Percentiles rank a stretch among this genome's conserved stretches.
Evolutionary conservation across 2,888 invertebrate genomes (phyloP).

Genomic region (Dasypogon diadema): DNA sequence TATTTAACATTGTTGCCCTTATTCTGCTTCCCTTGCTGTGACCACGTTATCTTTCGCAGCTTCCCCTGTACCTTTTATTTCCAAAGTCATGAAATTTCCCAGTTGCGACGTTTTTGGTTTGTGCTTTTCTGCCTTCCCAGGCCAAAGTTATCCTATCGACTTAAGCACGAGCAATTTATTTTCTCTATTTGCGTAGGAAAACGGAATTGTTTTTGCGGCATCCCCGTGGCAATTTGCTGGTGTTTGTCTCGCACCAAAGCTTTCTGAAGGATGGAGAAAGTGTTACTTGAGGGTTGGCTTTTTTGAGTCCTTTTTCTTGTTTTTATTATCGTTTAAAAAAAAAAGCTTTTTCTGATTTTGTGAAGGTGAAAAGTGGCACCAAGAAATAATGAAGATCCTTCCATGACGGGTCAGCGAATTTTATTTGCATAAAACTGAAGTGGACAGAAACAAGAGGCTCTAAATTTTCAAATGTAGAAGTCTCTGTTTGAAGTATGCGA

Average conservation of each 20-base stretch:
- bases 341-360: background rate
- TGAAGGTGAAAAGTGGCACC: background rate
- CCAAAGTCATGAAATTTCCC: slow-evolving; percentile 14
- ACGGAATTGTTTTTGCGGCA: slow-evolving; percentile 42
- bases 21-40: background rate
- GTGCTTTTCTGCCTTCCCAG: slow-evolving; percentile 14
- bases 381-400: slow-evolving; percentile 4
- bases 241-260: background rate
- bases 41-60: slow-evolving; percentile 14
- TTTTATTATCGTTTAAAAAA: slow-evolving; percentile 16
- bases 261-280: background rate
- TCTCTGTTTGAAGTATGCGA: background rate
- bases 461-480: background rate
- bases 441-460: background rate
- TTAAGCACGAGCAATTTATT: slow-evolving; percentile 51
- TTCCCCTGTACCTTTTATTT: background rate
- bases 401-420: slow-evolving; percentile 15
- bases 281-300: background rate
- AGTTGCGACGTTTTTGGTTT: background rate
- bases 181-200: slow-evolving; percentile 48
- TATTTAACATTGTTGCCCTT: slow-evolving; percentile 28
- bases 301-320: background rate
- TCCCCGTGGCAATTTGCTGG: background rate
- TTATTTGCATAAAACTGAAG: slow-evolving; percentile 31
- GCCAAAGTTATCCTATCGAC: slow-evolving; percentile 40